Evolutionary conservation across 2,797 vertebrate species (phyloP), one percentile per base, ranked within the genome.

Genomic region (Acanthurus tractus): DNA sequence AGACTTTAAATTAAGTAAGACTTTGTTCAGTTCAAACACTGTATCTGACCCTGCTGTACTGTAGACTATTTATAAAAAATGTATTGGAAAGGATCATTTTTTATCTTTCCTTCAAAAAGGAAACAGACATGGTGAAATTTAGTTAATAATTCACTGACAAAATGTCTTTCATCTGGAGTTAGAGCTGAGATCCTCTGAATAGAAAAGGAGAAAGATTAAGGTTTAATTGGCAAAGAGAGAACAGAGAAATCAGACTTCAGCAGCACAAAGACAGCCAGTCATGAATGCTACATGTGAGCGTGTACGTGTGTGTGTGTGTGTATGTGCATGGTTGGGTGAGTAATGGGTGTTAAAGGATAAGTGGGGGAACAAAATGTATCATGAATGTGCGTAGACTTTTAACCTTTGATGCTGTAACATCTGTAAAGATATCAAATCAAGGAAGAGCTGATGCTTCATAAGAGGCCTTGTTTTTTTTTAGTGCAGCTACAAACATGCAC

Each of bases 131-230:
- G 14, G 72, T 74, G 68, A 74, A 80, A 76, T 72, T 79, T 49
- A 20, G 80, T 90, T 85, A 90, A 92, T 89, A 85, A 92, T 90
- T 90, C 70, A 87, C 70, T 81, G 79, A 84, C 84, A 85, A 81
- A 72, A 17, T 45, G 75, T 42, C 70, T 90, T 94, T 92, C 70
- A 90, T 91, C 78, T 85, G 44, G 63, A 81, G 75, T 86, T 76
- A 75, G 44, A 40, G 64, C 73, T 65, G 72, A 86, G 58, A 78
- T 59, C 61, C 58, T 85, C 76, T 69, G 68, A 88, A 79, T 80
- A 79, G 57, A 85, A 79, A 61, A 63, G 22, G 23, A 67, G 50
- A 70, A 76, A 65, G 70, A 86, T n/a, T n/a, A 85, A 75, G 18
- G 55, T 66, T 86, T 80, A 87, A 86, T 86, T 86, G 75, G 85